Base-by-base conservation (phyloP, 2,888 invertebrate genomes). In the Pilophorus perplexus region DNA sequence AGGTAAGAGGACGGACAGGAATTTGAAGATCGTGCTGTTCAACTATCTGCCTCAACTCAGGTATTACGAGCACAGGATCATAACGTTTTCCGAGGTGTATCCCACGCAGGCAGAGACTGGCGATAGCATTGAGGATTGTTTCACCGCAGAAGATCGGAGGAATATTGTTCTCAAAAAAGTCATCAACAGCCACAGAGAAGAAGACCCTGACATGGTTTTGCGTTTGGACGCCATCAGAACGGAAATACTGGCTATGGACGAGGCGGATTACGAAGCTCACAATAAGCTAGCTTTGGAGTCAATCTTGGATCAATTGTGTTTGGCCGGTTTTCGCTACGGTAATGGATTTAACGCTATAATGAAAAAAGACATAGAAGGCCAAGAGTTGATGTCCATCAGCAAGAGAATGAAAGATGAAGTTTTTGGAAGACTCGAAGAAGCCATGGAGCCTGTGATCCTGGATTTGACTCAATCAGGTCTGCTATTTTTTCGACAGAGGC, bases 381-480 rank as follows among this genome's bases (percentile, higher is more conserved):
- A 20, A 20, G 62, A 62, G 20, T 28, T 62, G 12, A 62, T 62
- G 33, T 23, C 46, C 1, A 14, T 46, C 28, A 46, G 62, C 37
- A 62, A 62, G 12, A 14, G 46, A 27, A 33, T 62, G 27, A 62
- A 62, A 62, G 62, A 62, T 16, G 62, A 62, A 62, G 62, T 62
- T 46, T 62, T 44, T 14, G 48, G 14, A 46, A 44, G 62, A 48
- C 23, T 62, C 14, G 38, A 62, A 12, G 62, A 62, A 14, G 23
- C 62, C 10, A 62, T 62, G 62, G 46, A 33, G 22, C 62, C 62
- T 1, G n/a, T 62, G 16, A 62, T 62, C 4, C n/a, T 46, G 18
- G 62, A 62, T 14, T 46, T 62, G 16, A 62, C 62, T 6, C 8
- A 22, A 14, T n/a, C 25, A 18, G 62, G 46, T 2, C 28, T 62